Conservation (phyloP, 2,113 vertebrate genomes). For the Heliornis fulica region DNA sequence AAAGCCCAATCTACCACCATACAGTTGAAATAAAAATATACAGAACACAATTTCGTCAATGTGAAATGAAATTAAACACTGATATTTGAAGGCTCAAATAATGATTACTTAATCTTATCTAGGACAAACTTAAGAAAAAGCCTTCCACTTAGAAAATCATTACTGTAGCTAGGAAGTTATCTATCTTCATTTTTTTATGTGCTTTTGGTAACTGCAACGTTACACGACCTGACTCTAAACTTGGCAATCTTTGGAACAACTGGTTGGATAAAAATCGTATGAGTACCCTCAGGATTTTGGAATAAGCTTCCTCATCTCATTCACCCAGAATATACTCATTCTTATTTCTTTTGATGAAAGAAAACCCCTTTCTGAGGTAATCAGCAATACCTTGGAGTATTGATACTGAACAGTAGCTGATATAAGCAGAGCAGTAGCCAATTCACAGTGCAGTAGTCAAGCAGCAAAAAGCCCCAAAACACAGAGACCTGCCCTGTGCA, state of each 20-base stretch:
- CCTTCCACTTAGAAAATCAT: background rate
- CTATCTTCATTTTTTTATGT: background rate
- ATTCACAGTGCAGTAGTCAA: background rate
- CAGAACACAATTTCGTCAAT: background rate
- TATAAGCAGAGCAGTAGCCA: background rate
- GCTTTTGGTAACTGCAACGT: background rate
- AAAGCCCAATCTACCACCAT: background rate
- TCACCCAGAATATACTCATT: background rate
- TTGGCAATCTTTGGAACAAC: background rate
- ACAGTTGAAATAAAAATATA: background rate
- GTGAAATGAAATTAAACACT: background rate
- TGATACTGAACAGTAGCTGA: background rate
- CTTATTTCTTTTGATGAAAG: background rate
- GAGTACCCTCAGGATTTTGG: background rate
- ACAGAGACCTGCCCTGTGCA: background rate
- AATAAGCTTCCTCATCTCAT: background rate
- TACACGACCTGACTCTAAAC: background rate
- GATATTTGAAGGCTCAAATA: background rate
- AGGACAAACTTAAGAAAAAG: background rate
- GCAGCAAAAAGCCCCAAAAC: background rate
- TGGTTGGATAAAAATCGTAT: background rate
- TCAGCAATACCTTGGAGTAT: background rate
- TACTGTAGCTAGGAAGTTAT: background rate
- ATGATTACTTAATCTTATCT: background rate
- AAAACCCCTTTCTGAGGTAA: background rate